Percentiles rank a stretch among this genome's conserved stretches.
phyloP scores from a whole-genome alignment of 2,888 invertebrate genomes.

The Melinopterus prodromus region DNA sequence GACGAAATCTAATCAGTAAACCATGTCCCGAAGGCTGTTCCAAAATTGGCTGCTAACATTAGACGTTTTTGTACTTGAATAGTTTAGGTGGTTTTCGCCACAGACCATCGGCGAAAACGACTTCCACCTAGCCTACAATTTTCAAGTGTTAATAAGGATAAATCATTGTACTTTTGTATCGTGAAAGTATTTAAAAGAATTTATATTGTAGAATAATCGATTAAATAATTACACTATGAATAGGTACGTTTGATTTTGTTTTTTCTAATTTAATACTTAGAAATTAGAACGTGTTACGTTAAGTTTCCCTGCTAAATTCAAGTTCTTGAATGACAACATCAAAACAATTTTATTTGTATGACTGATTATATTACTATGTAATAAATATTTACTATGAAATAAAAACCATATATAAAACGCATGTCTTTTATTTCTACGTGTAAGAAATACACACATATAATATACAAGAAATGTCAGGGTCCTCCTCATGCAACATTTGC shows the following conservation, averaged over 20 bases:
- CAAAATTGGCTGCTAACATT: conserved; percentile 32
- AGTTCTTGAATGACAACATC: neutral
- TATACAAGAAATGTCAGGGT: too few relatives aligned
- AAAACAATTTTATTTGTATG: conserved; percentile 12
- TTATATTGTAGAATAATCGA: conserved; percentile 4
- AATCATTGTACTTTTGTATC: conserved; percentile 4
- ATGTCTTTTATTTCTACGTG: neutral
- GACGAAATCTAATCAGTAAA: conserved; percentile 4
- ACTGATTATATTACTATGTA: conserved; percentile 32
- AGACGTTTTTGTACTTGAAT: conserved; percentile 21
- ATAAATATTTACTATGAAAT: conserved; percentile 13
- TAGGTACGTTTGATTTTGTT: neutral
- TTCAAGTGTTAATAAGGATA: neutral
- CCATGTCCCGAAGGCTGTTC: conserved; percentile 39
- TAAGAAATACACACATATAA: too few relatives aligned
- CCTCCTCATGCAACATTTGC: too few relatives aligned
- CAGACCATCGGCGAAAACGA: neutral
- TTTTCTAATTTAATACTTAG: neutral
- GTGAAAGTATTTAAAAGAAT: conserved; percentile 4
- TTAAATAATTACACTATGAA: conserved; percentile 4
- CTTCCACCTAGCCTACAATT: conserved; percentile 4
- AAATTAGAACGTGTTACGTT: neutral
- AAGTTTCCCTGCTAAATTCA: neutral
- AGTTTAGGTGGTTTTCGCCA: neutral
- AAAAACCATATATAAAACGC: neutral